Base-by-base conservation (phyloP, 1,140 invertebrate species). In the Pissodes strobi region DNA sequence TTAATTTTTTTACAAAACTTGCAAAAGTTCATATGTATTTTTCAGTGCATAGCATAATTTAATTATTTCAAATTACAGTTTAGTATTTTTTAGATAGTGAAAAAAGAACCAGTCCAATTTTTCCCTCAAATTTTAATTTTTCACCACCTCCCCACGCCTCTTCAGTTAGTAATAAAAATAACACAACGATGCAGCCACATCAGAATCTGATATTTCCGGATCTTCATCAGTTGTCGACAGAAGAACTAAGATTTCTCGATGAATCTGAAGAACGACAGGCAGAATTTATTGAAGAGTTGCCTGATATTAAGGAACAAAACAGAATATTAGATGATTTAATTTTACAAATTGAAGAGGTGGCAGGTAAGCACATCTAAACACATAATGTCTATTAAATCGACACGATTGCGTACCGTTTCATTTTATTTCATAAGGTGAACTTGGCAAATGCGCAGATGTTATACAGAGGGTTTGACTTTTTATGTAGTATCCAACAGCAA, bases 271-370 rank as follows among this genome's bases (percentile, higher is more conserved):
- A 90, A 51, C 81, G 82, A 58, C 80, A 89, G 71, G 85, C 89
- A 63, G 88, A 90, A 71, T 86, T 90, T 67, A 76, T 92, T 37
- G 85, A 89, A 71, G 84, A 84, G 64, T 82, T 87, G 74, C 84
- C 86, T 9, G 80, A 85, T 67, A 75, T 89, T 13, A 82, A 84
- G 68, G 85, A 89, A 71, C 78, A 90, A 39, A 87, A 90, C 67
- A 74, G 83, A 56, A 82, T 85, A 41, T 83, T 90, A 0, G 88
- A 90, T 72, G 85, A 88, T 62, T 76, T 89, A 53, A 90, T 91
- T 76, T 79, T 82, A 70, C 83, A 84, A 74, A 87, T 90, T 51
- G 88, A 91, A 77, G 82, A 84, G 71, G 82, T 89, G 74, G 89
- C 90, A 23, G 83, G 87, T 88, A 80, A 75, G 38, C 21, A 2